These are phyloP conservation scores for Sphaeridia pumilis DNA, from an alignment of 2,888 invertebrate species.

Conservation along the genomic window DNA sequence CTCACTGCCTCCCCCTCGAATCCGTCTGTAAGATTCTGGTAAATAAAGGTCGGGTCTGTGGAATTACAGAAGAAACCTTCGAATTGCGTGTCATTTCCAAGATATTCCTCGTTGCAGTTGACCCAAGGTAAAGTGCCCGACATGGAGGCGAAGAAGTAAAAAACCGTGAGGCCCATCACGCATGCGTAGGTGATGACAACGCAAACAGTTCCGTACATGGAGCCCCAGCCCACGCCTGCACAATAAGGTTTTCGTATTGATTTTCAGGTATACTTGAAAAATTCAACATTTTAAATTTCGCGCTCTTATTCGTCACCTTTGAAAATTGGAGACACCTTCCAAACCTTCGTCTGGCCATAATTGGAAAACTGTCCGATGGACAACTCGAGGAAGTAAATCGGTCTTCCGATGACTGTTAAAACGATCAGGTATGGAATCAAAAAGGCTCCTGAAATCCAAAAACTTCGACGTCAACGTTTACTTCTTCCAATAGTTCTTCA, in stretches of 20 bases:
- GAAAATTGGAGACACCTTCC: constrained; percentile 38
- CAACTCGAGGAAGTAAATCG: constrained; percentile 43
- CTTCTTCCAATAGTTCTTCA: too few species aligned
- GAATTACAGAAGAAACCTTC: too few species aligned
- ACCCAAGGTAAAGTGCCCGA: constrained; percentile 38
- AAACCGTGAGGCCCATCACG: constrained; percentile 47
- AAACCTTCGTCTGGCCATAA: constrained; percentile 43
- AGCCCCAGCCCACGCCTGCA: constrained; percentile 42
- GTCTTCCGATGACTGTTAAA: constrained; percentile 55
- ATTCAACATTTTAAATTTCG: too few species aligned
- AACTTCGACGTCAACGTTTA: too few species aligned
- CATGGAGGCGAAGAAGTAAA: constrained; percentile 38
- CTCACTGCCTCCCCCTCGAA: too few species aligned
- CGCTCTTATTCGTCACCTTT: too few species aligned
- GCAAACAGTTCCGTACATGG: constrained; percentile 43
- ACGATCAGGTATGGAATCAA: constrained; percentile 47
- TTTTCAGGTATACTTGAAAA: too few species aligned
- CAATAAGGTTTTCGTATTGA: too few species aligned
- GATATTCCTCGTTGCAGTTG: too few species aligned
- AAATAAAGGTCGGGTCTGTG: too few species aligned
- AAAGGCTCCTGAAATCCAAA: constrained; percentile 17
- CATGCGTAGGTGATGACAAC: constrained; percentile 67
- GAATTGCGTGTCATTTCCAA: too few species aligned
- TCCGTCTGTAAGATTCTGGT: too few species aligned
- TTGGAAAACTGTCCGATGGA: constrained; percentile 44